A percentile compares a stretch with the other conserved stretches of the same genome.
Evolutionary conservation across 2,113 vertebrate genomes (phyloP).

Genomic region (Lathamus discolor): DNA sequence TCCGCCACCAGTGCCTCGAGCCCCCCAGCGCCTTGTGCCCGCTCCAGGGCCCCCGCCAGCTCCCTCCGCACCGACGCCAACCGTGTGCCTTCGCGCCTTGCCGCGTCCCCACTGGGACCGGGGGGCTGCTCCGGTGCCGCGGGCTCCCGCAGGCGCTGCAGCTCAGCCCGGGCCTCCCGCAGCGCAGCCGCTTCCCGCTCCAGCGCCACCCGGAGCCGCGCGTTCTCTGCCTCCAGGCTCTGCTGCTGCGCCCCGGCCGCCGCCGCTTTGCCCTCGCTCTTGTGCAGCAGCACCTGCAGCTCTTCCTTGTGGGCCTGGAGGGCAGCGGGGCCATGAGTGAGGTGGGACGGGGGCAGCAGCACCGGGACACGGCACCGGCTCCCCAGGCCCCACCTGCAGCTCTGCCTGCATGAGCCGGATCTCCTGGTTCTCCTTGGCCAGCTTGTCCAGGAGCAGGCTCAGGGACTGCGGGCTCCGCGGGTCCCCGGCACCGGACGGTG

Average conservation of each 20-base stretch:
- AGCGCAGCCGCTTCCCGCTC: constrained; percentile 75
- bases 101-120: background rate
- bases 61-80: constrained; percentile 32
- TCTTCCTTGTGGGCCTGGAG: constrained; percentile 77
- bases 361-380: background rate
- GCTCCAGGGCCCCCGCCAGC: background rate
- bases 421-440: constrained; percentile 82
- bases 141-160: constrained; percentile 75
- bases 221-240: background rate
- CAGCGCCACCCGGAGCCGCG: constrained; percentile 12
- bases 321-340: background rate
- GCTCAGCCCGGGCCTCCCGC: constrained; percentile 72
- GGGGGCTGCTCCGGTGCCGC: background rate
- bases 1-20: background rate
- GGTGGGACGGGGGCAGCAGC: background rate
- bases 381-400: constrained; percentile 74
- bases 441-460: constrained; percentile 78
- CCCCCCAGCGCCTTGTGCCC: accelerated
- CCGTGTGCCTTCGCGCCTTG: background rate
- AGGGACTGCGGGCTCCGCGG: constrained; percentile 55
- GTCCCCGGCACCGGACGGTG: accelerated
- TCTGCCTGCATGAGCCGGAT: constrained; percentile 82
- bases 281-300: constrained; percentile 53
- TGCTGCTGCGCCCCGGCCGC: background rate
- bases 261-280: background rate